phyloP scores from a whole-genome alignment of 1,140 invertebrate species.

The Phymorhynchus buccinoides region DNA sequence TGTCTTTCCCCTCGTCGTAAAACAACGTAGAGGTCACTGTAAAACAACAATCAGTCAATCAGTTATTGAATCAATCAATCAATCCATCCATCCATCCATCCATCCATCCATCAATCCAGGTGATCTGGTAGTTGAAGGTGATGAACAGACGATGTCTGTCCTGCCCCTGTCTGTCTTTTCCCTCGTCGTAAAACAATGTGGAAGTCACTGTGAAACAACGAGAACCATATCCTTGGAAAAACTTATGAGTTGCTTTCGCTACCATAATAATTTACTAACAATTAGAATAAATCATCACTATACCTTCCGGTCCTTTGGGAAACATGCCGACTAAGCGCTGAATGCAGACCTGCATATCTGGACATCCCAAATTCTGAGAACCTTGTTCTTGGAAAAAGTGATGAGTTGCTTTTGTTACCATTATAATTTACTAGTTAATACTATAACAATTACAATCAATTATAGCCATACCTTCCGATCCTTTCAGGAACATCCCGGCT shows the following conservation, averaged over 20 bases:
- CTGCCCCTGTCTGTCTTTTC: conserved; percentile 57
- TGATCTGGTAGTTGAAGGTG: conserved; percentile 70
- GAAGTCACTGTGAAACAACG: conserved; percentile 56
- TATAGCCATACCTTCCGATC: conserved; percentile 63
- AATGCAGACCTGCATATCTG: conserved; percentile 74
- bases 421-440: no score
- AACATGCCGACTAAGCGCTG: conserved; percentile 73
- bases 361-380: conserved; percentile 73
- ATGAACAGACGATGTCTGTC: conserved; percentile 68
- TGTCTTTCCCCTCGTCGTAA: conserved; percentile 65
- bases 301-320: conserved; percentile 72
- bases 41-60: no score
- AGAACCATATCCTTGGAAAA: no score
- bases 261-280: no score
- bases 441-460: no score
- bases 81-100: no score
- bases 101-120: no score
- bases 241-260: no score
- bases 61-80: no score
- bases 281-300: no score
- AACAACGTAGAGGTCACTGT: background rate
- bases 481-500: background rate
- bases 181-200: conserved; percentile 68
- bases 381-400: conserved; percentile 74
- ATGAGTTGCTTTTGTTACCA: conserved; percentile 69